Conservation (phyloP, 1,140 invertebrate genomes). For the Pseudomyrmex flavicornis region DNA sequence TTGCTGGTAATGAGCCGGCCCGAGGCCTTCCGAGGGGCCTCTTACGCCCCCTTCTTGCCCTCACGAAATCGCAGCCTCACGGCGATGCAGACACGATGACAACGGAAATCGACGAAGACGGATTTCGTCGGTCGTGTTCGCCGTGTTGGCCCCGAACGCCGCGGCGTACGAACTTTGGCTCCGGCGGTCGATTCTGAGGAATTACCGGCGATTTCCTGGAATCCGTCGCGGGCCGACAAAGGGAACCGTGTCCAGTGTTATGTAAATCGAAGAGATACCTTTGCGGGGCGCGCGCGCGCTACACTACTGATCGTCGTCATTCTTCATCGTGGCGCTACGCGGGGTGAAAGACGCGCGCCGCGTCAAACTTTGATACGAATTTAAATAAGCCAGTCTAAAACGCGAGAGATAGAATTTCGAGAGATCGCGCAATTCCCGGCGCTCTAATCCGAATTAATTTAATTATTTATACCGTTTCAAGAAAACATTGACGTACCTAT, state of each 20-base stretch:
- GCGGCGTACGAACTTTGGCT: conserved; percentile 2
- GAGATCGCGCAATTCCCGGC: neutral
- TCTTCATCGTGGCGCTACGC: conserved; percentile 24
- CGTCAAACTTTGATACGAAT: neutral
- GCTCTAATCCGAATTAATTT: no score
- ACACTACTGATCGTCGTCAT: conserved; percentile 1
- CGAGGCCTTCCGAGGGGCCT: conserved; percentile 74
- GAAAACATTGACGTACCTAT: no score
- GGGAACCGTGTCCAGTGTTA: conserved; percentile 20
- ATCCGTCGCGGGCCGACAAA: conserved; percentile 14
- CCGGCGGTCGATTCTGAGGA: conserved; percentile 57
- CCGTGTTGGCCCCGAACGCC: neutral
- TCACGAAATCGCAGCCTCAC: conserved; percentile 78
- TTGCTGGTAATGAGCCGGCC: conserved; percentile 84
- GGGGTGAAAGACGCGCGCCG: conserved; percentile 3
- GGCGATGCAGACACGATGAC: conserved; percentile 69
- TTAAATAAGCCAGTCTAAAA: neutral
- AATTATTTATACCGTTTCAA: no score
- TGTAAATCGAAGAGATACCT: conserved; percentile 42
- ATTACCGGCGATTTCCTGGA: conserved; percentile 67
- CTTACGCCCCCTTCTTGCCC: conserved; percentile 71
- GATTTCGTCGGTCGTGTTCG: conserved; percentile 40
- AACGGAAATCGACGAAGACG: conserved; percentile 72
- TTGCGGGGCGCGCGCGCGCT: conserved; percentile 8
- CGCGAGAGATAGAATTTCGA: neutral